Conservation (phyloP, 2,113 vertebrate species). For the Elanus axillaris region DNA sequence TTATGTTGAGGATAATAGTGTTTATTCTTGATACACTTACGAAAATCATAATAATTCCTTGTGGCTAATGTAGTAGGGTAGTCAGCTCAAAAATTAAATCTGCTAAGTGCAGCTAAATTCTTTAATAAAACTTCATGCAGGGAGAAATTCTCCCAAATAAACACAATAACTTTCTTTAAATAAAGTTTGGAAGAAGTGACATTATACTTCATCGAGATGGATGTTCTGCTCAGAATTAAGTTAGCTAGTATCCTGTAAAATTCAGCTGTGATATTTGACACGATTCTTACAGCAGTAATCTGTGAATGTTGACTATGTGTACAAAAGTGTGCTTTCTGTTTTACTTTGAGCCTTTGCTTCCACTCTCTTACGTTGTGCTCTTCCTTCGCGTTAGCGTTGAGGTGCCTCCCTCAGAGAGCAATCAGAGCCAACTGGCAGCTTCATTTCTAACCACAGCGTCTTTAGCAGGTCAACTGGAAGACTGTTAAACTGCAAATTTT, state of each 20-base stretch:
- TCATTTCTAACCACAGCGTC: neutral
- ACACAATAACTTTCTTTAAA: neutral
- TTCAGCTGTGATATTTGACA: neutral
- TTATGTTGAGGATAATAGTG: neutral
- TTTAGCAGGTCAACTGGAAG: neutral
- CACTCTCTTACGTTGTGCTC: fast-evolving
- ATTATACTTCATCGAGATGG: neutral
- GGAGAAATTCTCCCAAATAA: neutral
- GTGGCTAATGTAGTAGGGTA: neutral
- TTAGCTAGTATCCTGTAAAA: neutral
- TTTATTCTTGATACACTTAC: neutral
- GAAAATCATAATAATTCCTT: neutral
- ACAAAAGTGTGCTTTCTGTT: neutral
- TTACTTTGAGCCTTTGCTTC: neutral
- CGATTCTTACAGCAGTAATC: neutral
- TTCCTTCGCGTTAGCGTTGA: neutral
- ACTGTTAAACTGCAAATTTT: neutral
- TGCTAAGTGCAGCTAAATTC: neutral
- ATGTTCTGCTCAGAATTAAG: neutral
- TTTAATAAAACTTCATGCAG: neutral
- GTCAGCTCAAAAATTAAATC: neutral
- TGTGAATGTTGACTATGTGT: neutral
- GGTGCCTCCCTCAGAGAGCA: neutral
- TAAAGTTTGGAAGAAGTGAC: neutral
- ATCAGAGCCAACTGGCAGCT: neutral